Evolutionary conservation across 1,140 invertebrate species (phyloP).

Genomic region (Diabrotica undecimpunctata): DNA sequence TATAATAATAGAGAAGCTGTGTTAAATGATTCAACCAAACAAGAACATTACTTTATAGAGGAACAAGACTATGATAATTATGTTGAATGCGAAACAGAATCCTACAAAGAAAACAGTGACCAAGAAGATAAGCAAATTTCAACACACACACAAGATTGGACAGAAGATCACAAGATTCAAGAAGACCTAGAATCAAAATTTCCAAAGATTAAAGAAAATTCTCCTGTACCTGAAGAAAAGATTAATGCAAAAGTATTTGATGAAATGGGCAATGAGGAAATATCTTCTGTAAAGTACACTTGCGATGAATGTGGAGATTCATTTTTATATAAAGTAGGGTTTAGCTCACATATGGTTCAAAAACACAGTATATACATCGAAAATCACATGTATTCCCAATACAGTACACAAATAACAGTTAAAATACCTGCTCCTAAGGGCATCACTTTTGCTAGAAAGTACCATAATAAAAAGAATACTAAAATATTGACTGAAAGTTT

Average conservation of each 20-base stretch:
- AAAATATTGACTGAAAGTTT: background rate
- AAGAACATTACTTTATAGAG: constrained; percentile 15
- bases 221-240: constrained; percentile 1
- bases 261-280: constrained; percentile 12
- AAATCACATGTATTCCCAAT: constrained; percentile 1
- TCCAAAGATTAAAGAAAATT: background rate
- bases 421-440: constrained; percentile 1
- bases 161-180: background rate
- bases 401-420: constrained; percentile 12
- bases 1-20: background rate
- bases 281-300: constrained; percentile 9
- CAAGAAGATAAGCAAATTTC: background rate
- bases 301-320: constrained; percentile 15
- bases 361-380: constrained; percentile 10
- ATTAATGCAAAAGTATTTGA: background rate
- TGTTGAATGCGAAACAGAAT: constrained; percentile 9
- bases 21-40: background rate
- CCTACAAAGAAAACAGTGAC: constrained; percentile 13
- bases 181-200: background rate
- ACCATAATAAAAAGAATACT: constrained; percentile 3
- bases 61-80: constrained; percentile 13
- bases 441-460: background rate
- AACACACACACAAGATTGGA: background rate
- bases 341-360: constrained; percentile 12
- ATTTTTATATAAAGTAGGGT: constrained; percentile 14